Percentiles rank a stretch among this genome's conserved stretches.
Evolutionary conservation across 1,140 invertebrate species (phyloP).

Genomic region (Cyphomyrmex costatus): DNA sequence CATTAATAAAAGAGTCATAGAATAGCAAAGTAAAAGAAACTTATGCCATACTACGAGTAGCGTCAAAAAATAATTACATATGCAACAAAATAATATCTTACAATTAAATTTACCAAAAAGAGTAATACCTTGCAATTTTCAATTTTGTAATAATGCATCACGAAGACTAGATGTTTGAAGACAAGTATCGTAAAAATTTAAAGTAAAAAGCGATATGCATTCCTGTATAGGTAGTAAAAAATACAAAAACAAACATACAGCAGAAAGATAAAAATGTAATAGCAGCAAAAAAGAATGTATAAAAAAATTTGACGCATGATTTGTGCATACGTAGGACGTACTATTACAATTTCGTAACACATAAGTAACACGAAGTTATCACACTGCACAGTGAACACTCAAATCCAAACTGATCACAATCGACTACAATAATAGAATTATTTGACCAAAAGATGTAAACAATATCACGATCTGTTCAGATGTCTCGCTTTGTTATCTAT

Average conservation of each 20-base stretch:
- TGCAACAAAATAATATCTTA: not conserved
- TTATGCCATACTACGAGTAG: too few species aligned
- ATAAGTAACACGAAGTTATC: not conserved
- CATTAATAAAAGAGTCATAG: too few species aligned
- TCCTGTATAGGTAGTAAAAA: not conserved
- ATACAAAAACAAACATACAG: not conserved
- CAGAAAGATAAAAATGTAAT: not conserved
- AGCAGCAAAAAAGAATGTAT: not conserved
- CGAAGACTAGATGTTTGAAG: not conserved
- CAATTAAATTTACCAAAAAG: not conserved
- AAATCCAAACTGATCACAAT: not conserved
- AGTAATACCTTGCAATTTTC: not conserved
- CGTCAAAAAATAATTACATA: not conserved
- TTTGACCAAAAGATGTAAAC: slow-evolving; percentile 5
- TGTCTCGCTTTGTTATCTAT: not conserved
- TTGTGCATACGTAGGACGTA: not conserved
- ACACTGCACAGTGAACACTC: not conserved
- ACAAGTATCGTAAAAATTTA: not conserved
- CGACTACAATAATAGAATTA: not conserved
- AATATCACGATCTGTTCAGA: not conserved
- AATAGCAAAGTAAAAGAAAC: too few species aligned
- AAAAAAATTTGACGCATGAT: not conserved
- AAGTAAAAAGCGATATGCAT: not conserved
- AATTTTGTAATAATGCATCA: not conserved
- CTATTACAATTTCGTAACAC: not conserved